Conservation (phyloP, 2,113 vertebrate species). For the Tichodroma muraria region DNA sequence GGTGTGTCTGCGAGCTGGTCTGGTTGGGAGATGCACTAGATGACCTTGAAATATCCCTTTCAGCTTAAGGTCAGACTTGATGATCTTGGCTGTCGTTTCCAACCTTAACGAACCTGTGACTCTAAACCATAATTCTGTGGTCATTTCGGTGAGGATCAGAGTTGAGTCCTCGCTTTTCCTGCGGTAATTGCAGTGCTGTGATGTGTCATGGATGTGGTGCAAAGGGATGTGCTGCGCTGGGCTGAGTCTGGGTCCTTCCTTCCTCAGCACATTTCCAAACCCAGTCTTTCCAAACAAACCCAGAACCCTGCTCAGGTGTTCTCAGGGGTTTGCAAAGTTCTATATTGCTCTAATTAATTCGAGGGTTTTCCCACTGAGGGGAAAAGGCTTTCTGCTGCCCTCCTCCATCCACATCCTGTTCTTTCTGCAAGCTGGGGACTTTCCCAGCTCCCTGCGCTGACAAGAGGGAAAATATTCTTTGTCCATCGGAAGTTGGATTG, state of each 20-base stretch:
- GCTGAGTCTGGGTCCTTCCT: background rate
- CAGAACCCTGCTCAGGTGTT: background rate
- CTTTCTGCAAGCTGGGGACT: background rate
- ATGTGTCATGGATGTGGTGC: rapidly evolving
- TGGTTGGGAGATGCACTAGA: background rate
- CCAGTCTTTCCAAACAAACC: background rate
- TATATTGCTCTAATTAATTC: background rate
- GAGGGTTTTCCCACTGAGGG: rapidly evolving
- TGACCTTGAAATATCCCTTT: background rate
- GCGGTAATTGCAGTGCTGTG: background rate
- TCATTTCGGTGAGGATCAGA: background rate
- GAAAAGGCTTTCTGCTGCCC: background rate
- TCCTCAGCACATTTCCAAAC: background rate
- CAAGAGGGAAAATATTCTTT: background rate
- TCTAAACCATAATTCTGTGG: background rate
- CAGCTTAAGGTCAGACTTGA: background rate
- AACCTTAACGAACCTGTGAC: background rate
- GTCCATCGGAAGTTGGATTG: background rate
- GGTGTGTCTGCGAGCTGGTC: background rate
- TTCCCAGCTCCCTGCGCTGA: background rate
- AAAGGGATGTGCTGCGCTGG: background rate
- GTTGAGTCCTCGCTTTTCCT: rapidly evolving
- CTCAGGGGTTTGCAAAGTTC: background rate
- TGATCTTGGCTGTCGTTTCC: background rate
- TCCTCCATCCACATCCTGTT: background rate